Conservation (phyloP, 2,797 vertebrate species). For the Channa striata region DNA sequence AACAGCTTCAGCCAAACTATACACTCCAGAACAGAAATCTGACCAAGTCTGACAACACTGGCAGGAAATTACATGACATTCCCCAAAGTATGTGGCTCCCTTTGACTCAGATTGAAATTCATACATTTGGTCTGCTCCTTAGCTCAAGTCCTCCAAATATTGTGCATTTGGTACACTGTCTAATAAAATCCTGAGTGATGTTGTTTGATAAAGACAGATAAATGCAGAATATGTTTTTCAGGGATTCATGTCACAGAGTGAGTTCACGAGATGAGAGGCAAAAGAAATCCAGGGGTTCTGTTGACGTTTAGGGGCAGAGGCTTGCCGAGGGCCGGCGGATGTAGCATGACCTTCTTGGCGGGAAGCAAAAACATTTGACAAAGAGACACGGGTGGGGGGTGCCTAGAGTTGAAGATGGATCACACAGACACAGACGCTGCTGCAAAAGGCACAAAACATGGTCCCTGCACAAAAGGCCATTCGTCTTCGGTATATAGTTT, state of each 20-base stretch:
- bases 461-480: conserved; percentile 27
- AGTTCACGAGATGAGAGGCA: not conserved
- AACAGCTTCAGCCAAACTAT: conserved; percentile 58
- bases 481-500: conserved; percentile 51
- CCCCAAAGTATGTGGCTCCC: conserved; percentile 44
- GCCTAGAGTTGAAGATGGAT: conserved; percentile 61
- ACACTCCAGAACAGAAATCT: conserved; percentile 57
- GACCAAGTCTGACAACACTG: conserved; percentile 44
- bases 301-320: conserved; percentile 36
- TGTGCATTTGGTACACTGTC: conserved; percentile 23
- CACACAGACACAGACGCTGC: conserved; percentile 56
- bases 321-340: conserved; percentile 39
- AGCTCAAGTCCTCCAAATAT: conserved; percentile 14
- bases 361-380: conserved; percentile 49
- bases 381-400: conserved; percentile 47
- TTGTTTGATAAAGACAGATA: not conserved
- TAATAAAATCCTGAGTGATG: conserved; percentile 8
- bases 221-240: not conserved
- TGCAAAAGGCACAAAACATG: conserved; percentile 18
- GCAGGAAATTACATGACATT: conserved; percentile 71
- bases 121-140: conserved; percentile 25
- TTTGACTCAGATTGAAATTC: conserved; percentile 33
- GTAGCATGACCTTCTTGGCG: conserved; percentile 48
- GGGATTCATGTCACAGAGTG: not conserved
- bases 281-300: conserved; percentile 26